Percentiles rank a stretch among this genome's conserved stretches.
Conservation (phyloP, 2,888 invertebrate species). For the Clitarchus hookeri region DNA sequence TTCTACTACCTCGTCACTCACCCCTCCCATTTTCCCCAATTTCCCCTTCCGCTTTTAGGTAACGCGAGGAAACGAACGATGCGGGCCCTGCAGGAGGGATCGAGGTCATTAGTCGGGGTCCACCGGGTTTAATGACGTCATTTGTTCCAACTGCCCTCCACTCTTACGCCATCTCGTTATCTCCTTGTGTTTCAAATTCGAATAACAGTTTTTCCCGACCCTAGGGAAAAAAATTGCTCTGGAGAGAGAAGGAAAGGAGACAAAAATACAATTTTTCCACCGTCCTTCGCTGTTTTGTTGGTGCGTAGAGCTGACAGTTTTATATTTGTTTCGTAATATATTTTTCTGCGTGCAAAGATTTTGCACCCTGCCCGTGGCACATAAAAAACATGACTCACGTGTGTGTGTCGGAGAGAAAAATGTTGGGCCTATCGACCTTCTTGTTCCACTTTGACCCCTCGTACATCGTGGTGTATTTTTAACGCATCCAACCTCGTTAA, state of each 20-base stretch:
- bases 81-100: constrained; percentile 10
- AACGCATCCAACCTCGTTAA: not conserved
- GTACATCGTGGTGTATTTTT: not conserved
- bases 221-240: not conserved
- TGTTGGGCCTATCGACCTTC: not conserved
- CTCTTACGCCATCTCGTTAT: constrained; percentile 32
- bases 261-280: not conserved
- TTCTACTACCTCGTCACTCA: not conserved
- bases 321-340: not conserved
- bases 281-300: not conserved
- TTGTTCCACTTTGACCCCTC: not conserved
- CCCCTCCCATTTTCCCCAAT: not conserved
- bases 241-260: not conserved
- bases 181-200: constrained; percentile 33
- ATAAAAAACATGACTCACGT: not conserved
- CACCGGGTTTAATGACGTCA: constrained; percentile 40
- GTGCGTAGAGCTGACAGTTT: not conserved
- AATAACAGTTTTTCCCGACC: constrained; percentile 23
- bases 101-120: constrained; percentile 41
- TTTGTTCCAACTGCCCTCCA: constrained; percentile 38
- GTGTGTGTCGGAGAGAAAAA: not conserved
- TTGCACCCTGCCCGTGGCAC: not conserved
- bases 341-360: not conserved
- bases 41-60: constrained; percentile 8
- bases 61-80: constrained; percentile 14